phyloP scores from a whole-genome alignment of 2,797 vertebrate species.

The Sebastes alutus region DNA sequence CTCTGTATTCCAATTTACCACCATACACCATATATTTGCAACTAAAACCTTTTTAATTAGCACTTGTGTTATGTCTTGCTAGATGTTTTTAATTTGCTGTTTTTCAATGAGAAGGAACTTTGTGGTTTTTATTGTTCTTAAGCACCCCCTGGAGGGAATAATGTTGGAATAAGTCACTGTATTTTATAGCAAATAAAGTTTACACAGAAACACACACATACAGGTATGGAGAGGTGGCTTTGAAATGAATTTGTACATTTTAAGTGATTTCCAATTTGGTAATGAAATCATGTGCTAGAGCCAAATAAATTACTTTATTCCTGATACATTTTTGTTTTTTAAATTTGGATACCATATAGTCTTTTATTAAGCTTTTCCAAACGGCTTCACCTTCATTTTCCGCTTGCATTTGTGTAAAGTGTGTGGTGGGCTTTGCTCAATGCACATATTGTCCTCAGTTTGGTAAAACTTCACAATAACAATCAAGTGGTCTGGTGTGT shows the following conservation, averaged over 20 bases:
- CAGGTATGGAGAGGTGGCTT: not conserved
- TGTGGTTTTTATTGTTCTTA: not conserved
- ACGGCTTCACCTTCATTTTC: not conserved
- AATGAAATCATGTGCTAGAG: not conserved
- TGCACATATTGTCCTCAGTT: not conserved
- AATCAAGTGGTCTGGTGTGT: not conserved
- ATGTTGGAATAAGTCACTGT: not conserved
- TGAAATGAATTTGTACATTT: not conserved
- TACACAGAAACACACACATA: not conserved
- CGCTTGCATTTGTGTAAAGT: not conserved
- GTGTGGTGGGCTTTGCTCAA: not conserved
- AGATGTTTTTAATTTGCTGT: not conserved
- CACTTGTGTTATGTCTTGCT: slow-evolving; percentile 1
- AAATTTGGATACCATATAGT: not conserved
- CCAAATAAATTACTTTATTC: not conserved
- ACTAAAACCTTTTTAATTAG: not conserved
- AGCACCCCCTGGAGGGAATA: not conserved
- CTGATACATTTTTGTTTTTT: not conserved
- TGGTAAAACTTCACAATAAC: not conserved
- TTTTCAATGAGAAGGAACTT: not conserved
- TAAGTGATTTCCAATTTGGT: not conserved
- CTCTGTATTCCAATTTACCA: not conserved
- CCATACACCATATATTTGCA: not conserved
- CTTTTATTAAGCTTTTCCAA: not conserved
- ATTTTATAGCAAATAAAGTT: slow-evolving; percentile 27